Percentiles rank a stretch among this genome's conserved stretches.
Evolutionary conservation across 2,113 vertebrate genomes (phyloP).

Genomic region (Corvus cornix): DNA sequence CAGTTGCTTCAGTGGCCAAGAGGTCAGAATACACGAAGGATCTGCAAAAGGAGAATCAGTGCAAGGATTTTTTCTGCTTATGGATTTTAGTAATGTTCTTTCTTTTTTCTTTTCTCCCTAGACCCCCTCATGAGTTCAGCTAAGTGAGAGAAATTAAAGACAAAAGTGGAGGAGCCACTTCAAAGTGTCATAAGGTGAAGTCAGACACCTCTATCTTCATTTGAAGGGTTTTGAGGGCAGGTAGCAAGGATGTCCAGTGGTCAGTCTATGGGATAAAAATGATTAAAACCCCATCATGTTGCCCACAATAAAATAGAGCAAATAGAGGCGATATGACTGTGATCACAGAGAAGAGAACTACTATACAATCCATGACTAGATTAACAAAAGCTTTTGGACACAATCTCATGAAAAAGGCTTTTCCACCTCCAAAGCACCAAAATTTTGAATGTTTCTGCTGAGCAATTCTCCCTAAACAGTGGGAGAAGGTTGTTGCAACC

Average conservation of each 20-base stretch:
- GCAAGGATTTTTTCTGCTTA: background rate
- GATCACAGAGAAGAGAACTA: background rate
- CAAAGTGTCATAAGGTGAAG: background rate
- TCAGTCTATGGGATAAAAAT: accelerated
- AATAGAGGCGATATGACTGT: accelerated
- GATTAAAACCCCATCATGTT: accelerated
- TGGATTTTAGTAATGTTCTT: background rate
- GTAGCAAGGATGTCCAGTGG: background rate
- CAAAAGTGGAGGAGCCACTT: background rate
- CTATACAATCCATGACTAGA: background rate
- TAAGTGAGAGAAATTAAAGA: background rate
- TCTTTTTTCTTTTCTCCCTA: background rate
- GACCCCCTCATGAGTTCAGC: background rate
- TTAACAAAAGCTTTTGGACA: too few species aligned
- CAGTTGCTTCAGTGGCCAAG: background rate
- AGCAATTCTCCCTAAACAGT: background rate
- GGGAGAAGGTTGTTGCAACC: background rate
- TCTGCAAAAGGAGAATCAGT: background rate
- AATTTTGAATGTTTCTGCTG: background rate
- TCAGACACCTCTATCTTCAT: background rate
- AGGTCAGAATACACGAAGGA: background rate
- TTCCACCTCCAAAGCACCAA: background rate
- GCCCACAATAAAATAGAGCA: background rate
- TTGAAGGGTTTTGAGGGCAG: background rate
- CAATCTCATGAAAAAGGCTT: background rate